Percentiles rank a stretch among this genome's conserved stretches.
phyloP scores from a whole-genome alignment of 2,113 vertebrate genomes.

The Percina caprodes region DNA sequence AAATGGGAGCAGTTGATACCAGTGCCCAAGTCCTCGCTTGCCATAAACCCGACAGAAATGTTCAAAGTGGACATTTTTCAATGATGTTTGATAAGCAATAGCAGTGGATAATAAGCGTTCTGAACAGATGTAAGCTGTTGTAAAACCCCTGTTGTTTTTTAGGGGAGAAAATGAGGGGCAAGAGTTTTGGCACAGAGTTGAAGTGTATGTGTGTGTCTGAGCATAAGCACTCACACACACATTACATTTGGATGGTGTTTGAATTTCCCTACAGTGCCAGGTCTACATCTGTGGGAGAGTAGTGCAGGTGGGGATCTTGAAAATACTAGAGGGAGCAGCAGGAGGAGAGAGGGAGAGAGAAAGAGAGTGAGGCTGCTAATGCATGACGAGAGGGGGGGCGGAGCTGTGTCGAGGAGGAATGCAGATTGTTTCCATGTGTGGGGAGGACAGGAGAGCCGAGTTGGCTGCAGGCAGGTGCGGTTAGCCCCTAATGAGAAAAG shows the following conservation, averaged over 20 bases:
- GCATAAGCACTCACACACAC: constrained; percentile 41
- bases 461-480: constrained; percentile 82
- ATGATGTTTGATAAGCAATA: constrained; percentile 56
- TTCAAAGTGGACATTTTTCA: constrained; percentile 42
- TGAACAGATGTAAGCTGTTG: constrained; percentile 64
- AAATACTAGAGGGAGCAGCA: constrained; percentile 72
- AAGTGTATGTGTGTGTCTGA: constrained; percentile 45
- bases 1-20: constrained; percentile 51
- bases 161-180: constrained; percentile 57
- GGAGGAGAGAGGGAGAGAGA: constrained; percentile 53
- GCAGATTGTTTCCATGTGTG: constrained; percentile 85
- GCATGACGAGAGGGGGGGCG: constrained; percentile 26
- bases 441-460: constrained; percentile 73
- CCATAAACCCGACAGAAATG: constrained; percentile 31
- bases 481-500: constrained; percentile 84
- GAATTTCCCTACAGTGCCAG: constrained; percentile 72
- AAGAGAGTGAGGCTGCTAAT: constrained; percentile 60
- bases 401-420: constrained; percentile 71
- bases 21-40: constrained; percentile 38
- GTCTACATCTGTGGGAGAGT: constrained; percentile 77
- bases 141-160: constrained; percentile 58
- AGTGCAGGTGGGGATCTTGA: constrained; percentile 78
- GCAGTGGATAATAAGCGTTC: constrained; percentile 42
- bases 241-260: constrained; percentile 71
- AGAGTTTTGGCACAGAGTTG: constrained; percentile 67